Base-by-base conservation (phyloP, 2,888 invertebrate species). In the Autographa gamma region DNA sequence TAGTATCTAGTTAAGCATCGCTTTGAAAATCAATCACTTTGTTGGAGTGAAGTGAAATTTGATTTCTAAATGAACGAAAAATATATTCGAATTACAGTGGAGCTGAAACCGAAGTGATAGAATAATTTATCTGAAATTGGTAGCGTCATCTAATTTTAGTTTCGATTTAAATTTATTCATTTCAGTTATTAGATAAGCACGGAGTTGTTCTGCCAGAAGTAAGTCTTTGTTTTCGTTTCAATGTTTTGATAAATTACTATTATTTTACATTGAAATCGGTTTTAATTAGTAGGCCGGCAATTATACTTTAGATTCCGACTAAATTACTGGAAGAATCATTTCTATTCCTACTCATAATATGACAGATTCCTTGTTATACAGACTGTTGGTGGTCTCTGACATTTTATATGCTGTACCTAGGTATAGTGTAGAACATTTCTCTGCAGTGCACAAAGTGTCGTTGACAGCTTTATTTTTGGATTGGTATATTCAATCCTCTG, bases 11-110 rank as follows among this genome's bases (percentile, higher is more conserved):
- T 60, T 64, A 63, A 66, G 60, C 43, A 61, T 16, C 18, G 43
- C 48, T 41, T 71, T 58, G 60, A 67, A 69, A 81, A 69, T 70
- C 66, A 69, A 70, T 79, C 71, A 68, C 34, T 74, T 64, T 60
- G 34, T 62, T 19, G 25, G 56, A 68, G 63, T 71, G 9, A 69
- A 78, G 34, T 41, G 64, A 78, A 68, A 68, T 74, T 60, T 67
- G 63, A 61, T 64, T 60, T 76, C n/a, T 19, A 38, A 69, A 61
- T 71, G n/a, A 16, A 60, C 38, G 43, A 18, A 60, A 75, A 71
- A 54, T 58, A 52, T 64, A 34, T 52, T 69, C 19, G 31, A 82
- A 67, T 82, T 69, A 66, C 56, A 19, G 38, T 5, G 59, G 54
- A 43, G 48, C 48, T 48, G 48, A 48, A 48, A 48, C n/a, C 43